Evolutionary conservation across 2,888 invertebrate genomes (phyloP).

Genomic region (Rhabditoides inermis): DNA sequence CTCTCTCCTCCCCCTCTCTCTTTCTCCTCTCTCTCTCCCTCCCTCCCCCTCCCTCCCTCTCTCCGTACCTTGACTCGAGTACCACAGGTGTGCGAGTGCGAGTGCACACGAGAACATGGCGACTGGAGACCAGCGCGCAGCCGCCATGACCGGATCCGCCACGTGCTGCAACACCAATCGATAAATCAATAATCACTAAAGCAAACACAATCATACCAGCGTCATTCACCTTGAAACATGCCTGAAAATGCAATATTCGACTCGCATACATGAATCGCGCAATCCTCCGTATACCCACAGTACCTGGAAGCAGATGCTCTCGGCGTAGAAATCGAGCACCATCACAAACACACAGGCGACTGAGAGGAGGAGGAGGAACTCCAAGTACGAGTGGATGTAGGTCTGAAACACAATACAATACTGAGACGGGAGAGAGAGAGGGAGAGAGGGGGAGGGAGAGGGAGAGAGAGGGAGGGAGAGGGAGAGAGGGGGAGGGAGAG

Average conservation of each 20-base stretch:
- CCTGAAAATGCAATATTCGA: not conserved
- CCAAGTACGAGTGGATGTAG: slow-evolving; percentile 14
- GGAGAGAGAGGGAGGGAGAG: too few relatives aligned
- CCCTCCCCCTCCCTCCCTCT: too few relatives aligned
- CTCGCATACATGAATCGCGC: not conserved
- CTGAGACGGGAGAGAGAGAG: too few relatives aligned
- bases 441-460: too few relatives aligned
- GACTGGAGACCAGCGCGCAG: slow-evolving; percentile 54
- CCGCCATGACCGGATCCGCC: slow-evolving; percentile 40
- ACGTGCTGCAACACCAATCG: slow-evolving; percentile 25
- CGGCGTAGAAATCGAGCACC: slow-evolving; percentile 58
- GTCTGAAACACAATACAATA: slow-evolving; percentile 10
- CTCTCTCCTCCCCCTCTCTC: too few relatives aligned
- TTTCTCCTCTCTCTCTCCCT: too few relatives aligned
- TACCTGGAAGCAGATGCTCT: slow-evolving; percentile 49
- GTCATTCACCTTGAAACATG: not conserved
- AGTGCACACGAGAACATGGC: slow-evolving; percentile 54
- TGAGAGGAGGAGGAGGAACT: slow-evolving; percentile 34
- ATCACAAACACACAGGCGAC: slow-evolving; percentile 55
- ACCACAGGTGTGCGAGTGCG: slow-evolving; percentile 40
- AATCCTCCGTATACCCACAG: not conserved
- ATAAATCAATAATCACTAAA: too few relatives aligned
- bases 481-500: too few relatives aligned
- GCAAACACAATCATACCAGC: not conserved
- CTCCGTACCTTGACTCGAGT: too few relatives aligned